Conservation (phyloP, 2,113 vertebrate genomes). For the Lepidothrix coronata region DNA sequence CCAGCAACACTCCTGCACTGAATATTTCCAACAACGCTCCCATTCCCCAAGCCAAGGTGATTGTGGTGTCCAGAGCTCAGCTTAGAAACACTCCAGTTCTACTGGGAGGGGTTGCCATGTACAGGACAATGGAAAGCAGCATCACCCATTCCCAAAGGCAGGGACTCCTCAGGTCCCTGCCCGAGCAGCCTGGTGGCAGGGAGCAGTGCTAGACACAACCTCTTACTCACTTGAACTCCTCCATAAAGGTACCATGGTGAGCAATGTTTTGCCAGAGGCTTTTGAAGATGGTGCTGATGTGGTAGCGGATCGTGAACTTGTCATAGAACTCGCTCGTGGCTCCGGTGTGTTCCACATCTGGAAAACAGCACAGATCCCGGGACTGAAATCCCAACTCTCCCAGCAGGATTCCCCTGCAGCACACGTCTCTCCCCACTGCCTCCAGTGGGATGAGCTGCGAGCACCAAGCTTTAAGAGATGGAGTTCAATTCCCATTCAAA, state of each 20-base stretch:
- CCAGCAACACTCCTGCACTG: background rate
- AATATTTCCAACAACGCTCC: background rate
- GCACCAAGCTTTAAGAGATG: background rate
- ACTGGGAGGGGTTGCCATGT: background rate
- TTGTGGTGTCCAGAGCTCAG: background rate
- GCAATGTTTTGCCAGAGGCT: constrained; percentile 97
- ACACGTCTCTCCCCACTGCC: background rate
- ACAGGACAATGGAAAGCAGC: background rate
- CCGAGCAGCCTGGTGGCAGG: background rate
- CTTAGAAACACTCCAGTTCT: background rate
- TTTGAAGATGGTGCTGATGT: constrained; percentile 99
- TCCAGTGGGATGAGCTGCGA: background rate
- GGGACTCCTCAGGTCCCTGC: background rate
- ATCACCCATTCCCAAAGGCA: background rate
- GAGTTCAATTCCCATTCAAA: background rate
- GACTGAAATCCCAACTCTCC: background rate
- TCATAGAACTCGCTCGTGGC: constrained; percentile 99
- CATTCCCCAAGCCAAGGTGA: background rate
- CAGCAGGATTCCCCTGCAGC: background rate
- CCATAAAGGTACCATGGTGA: constrained; percentile 98
- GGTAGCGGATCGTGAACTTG: constrained; percentile 99
- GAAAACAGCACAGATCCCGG: background rate
- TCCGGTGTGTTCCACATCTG: constrained; percentile 97
- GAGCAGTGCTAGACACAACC: background rate
- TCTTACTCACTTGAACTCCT: constrained; percentile 97